A percentile compares a stretch with the other conserved stretches of the same genome.
Evolutionary conservation across 1,140 invertebrate species (phyloP).

Genomic region (Drosophila oshimai): DNA sequence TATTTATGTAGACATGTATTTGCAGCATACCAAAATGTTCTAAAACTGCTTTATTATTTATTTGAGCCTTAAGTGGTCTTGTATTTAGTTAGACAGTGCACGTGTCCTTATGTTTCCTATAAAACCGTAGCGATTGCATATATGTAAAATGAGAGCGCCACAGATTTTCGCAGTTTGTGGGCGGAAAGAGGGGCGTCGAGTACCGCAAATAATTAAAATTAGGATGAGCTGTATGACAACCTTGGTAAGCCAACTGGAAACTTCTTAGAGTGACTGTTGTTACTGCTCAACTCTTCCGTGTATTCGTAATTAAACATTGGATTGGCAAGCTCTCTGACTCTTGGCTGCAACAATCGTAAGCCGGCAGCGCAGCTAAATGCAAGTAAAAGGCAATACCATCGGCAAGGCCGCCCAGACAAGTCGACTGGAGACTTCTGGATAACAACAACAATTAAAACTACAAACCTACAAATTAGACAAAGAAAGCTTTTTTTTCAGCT

Average conservation of each 20-base stretch:
- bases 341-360: not conserved
- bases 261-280: not conserved
- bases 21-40: too few relatives aligned
- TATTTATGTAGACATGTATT: too few relatives aligned
- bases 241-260: not conserved
- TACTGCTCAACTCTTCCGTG: conserved; percentile 2
- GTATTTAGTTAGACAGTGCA: too few relatives aligned
- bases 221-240: not conserved
- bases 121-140: too few relatives aligned
- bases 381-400: conserved; percentile 14
- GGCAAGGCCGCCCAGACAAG: conserved; percentile 29
- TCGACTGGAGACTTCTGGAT: conserved; percentile 17
- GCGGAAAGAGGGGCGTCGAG: too few relatives aligned
- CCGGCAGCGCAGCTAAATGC: not conserved
- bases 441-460: not conserved
- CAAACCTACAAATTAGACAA: not conserved
- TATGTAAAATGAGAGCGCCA: too few relatives aligned
- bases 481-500: not conserved
- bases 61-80: too few relatives aligned
- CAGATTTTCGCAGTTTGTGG: too few relatives aligned
- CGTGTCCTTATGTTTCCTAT: too few relatives aligned
- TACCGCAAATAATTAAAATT: not conserved
- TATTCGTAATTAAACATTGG: not conserved
- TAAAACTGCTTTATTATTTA: too few relatives aligned
- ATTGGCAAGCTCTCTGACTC: not conserved